Base-by-base conservation (phyloP, 1,140 invertebrate species). In the Helicorthomorpha holstii region DNA sequence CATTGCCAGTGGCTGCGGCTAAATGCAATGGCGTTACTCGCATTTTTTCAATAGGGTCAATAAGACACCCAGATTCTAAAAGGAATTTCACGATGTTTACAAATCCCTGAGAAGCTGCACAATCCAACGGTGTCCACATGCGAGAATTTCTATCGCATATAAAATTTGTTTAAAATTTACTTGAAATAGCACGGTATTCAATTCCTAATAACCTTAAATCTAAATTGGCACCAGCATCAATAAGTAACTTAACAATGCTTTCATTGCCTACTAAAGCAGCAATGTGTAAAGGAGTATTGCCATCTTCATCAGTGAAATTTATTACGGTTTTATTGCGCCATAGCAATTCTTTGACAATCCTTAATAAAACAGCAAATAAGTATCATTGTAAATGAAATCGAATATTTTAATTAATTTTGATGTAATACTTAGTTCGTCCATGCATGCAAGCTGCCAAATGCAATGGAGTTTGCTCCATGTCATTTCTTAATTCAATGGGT, bases 101-200 rank as follows among this genome's bases (percentile, higher is more conserved):
- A 63, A 65, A 66, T 7, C 72, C 72, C 47, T 64, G 66, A 12
- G 67, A 62, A 16, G 71, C 69, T 24, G 72, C 71, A 62, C 70
- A 70, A 60, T 73, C 70, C 14, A 74, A 61, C 34, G 72, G 64
- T 3, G 72, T 73, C 71, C 70, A 73, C 25, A 66, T 51, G 23
- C 64, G 64, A 45, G 62, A 64, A 58, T 73, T 73, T 34, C 68
- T 69, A 45, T 42, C 48, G 3, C 29, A 34, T 34, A 34, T n/a
- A n/a, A n/a, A n/a, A n/a, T n/a, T n/a, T n/a, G n/a, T n/a, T n/a
- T n/a, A n/a, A n/a, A n/a, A n/a, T n/a, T n/a, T n/a, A n/a, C n/a
- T n/a, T n/a, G n/a, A n/a, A n/a, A n/a, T n/a, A n/a, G n/a, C n/a
- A n/a, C n/a, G n/a, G n/a, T n/a, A n/a, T n/a, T n/a, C n/a, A n/a